These are phyloP conservation scores for Tragelaphus buxtoni DNA, from an alignment of 2,113 vertebrate genomes.

Conservation along the genomic window DNA sequence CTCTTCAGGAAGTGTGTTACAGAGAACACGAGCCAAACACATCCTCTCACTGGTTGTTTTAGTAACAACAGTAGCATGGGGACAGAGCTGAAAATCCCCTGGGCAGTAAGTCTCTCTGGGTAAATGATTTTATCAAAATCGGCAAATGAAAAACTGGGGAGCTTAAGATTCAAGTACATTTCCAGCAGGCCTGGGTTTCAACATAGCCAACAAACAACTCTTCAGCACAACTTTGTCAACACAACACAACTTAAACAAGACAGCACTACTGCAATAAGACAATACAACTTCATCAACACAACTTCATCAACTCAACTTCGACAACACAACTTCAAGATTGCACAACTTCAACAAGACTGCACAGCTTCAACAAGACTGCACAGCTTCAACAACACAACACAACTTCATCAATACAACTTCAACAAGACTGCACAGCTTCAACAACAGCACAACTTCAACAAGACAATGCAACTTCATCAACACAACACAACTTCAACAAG, in stretches of 20 bases:
- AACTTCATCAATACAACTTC: neutral
- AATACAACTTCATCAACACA: neutral
- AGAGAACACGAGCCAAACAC: neutral
- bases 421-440: neutral
- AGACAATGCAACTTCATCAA: neutral
- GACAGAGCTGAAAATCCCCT: neutral
- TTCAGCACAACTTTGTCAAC: neutral
- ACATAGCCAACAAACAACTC: neutral
- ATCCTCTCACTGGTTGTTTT: neutral
- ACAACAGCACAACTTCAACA: neutral
- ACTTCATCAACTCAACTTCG: neutral
- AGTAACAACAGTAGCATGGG: neutral
- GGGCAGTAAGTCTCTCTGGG: neutral
- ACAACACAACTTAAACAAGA: neutral
- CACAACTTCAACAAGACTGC: too few species aligned
- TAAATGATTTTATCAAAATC: neutral
- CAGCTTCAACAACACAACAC: neutral
- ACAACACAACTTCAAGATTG: too few species aligned
- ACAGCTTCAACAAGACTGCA: too few species aligned
- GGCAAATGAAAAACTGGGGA: neutral
- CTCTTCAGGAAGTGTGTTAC: neutral
- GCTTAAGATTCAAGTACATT: neutral
- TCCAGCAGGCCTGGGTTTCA: neutral
- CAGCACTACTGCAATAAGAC: neutral
- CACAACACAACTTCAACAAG: neutral